Percentiles rank a stretch among this genome's conserved stretches.
phyloP scores from a whole-genome alignment of 2,113 vertebrate genomes.

The Carassius auratus region DNA sequence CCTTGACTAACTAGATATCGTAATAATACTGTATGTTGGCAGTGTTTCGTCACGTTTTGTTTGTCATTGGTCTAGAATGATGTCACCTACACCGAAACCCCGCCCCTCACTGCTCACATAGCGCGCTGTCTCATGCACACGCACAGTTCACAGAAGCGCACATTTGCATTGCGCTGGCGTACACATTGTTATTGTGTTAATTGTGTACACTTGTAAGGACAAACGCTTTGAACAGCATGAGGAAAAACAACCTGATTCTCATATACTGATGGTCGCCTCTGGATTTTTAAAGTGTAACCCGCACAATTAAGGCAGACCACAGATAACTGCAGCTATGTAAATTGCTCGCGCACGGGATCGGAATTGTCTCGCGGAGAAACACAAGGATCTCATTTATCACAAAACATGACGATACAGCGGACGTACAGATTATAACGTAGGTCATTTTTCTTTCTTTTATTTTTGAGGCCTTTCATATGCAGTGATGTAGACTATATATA shows the following conservation, averaged over 20 bases:
- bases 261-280: background rate
- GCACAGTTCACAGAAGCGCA: conserved; percentile 65
- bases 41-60: conserved; percentile 51
- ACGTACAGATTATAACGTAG: conserved; percentile 73
- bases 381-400: conserved; percentile 56
- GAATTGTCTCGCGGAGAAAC: conserved; percentile 61
- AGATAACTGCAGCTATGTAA: conserved; percentile 60
- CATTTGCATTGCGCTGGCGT: conserved; percentile 64
- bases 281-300: conserved; percentile 24
- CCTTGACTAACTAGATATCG: background rate
- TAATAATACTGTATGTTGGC: background rate
- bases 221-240: background rate
- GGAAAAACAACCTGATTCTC: background rate
- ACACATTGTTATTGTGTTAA: no score
- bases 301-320: conserved; percentile 11
- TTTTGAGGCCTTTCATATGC: conserved; percentile 42
- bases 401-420: conserved; percentile 66
- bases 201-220: conserved; percentile 51
- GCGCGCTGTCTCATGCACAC: conserved; percentile 38
- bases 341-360: conserved; percentile 59
- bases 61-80: conserved; percentile 76
- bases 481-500: no score
- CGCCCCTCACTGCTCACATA: conserved; percentile 50
- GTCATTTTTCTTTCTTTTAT: conserved; percentile 56
- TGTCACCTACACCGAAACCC: conserved; percentile 77